Evolutionary conservation across 2,797 vertebrate species (phyloP), one percentile per base, ranked within the genome.

Genomic region (Ataeniobius toweri): DNA sequence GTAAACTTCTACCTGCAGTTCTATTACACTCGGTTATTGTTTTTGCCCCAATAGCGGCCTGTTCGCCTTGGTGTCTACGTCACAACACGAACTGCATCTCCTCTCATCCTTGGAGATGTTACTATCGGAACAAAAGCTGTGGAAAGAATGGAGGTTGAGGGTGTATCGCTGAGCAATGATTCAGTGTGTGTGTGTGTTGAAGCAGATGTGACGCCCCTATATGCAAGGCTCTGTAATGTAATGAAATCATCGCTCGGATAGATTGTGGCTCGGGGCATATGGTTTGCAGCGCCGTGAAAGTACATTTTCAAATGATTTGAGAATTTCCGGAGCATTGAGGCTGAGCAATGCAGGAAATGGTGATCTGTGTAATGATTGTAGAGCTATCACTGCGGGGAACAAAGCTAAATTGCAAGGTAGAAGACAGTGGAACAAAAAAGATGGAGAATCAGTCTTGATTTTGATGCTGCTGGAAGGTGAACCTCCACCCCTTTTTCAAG

Each of bases 291-390:
- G 2, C 74, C 24, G 78, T 80, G 85, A 76, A 89, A 89, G 84
- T 82, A 76, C 76, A 85, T 87, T 90, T 91, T 84, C 85, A 90
- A 79, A 81, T 85, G 82, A 86, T 88, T 89, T 90, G 71, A 80
- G 84, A 81, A 85, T 87, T 89, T 91, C 75, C 50, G 76, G 74
- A 76, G 83, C 72, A 81, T 90, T 86, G 77, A 84, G 83, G 76
- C 76, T 76, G 79, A 85, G 73, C 80, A 85, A 84, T 79, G 73
- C 28, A 85, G 36, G 71, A 78, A 87, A 89, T 75, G 83, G 77
- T 87, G 83, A 89, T 91, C 75, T 89, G 81, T 85, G 85, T 89
- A 86, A 91, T 89, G 78, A 90, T 50, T 55, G 82, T 88, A 81
- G 86, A 87, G 86, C 87, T 89, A 81, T 88, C 81, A 83, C 76